Conservation (phyloP, 1,140 invertebrate genomes). For the Stegodyphus dumicola region DNA sequence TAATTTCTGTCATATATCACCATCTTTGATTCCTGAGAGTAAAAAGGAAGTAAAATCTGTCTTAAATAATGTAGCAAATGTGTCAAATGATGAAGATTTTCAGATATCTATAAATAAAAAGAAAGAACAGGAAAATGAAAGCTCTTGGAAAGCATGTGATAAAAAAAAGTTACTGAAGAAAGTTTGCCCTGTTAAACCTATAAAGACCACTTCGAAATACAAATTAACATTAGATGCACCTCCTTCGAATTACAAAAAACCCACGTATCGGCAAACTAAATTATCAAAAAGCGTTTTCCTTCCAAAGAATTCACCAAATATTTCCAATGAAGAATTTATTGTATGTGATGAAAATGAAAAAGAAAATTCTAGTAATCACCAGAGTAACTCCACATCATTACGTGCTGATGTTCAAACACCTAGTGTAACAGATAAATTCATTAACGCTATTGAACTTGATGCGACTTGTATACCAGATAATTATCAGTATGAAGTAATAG, state of each 20-base stretch:
- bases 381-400: not conserved
- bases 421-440: not conserved
- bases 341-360: not conserved
- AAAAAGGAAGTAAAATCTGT: not conserved
- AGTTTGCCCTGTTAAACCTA: not conserved
- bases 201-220: constrained; percentile 39
- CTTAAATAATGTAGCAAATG: not conserved
- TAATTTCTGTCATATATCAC: constrained; percentile 5
- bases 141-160: constrained; percentile 30
- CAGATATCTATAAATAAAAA: not conserved
- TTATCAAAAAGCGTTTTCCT: constrained; percentile 46
- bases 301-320: constrained; percentile 4
- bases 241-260: constrained; percentile 47
- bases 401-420: not conserved
- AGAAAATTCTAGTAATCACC: not conserved
- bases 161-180: constrained; percentile 29
- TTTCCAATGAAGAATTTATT: not conserved
- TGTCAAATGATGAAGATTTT: constrained; percentile 22
- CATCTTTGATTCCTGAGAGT: constrained; percentile 30
- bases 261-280: constrained; percentile 42
- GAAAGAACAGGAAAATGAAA: not conserved
- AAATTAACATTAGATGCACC: constrained; percentile 45
- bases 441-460: constrained; percentile 24
- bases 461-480: constrained; percentile 50
- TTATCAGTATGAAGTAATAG: constrained; percentile 38